Conservation (phyloP, 2,797 vertebrate genomes). For the Smutsia gigantea region DNA sequence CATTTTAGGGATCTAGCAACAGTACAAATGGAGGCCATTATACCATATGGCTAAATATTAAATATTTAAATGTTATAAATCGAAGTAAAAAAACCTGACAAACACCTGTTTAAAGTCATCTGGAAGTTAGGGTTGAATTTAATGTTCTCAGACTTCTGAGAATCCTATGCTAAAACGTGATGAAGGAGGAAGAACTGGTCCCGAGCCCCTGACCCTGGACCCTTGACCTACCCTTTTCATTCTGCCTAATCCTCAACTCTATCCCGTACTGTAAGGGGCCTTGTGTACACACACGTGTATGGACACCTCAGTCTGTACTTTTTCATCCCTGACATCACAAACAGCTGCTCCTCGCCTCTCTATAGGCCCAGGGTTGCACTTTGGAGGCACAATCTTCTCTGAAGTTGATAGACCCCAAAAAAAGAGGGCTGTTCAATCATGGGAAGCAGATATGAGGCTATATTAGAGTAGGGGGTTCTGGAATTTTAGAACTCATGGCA, state of each 20-base stretch:
- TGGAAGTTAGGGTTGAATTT: neutral
- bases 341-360: neutral
- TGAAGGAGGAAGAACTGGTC: neutral
- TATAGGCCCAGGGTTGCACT: neutral
- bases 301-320: neutral
- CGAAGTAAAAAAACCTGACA: neutral
- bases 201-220: neutral
- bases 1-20: neutral
- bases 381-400: neutral
- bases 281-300: rapidly evolving
- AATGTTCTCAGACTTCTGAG: neutral
- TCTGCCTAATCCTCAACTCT: neutral
- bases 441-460: neutral
- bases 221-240: neutral
- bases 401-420: neutral
- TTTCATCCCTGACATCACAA: neutral
- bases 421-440: neutral
- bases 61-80: neutral
- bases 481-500: neutral
- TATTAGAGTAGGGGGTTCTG: neutral
- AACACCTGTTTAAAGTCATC: neutral
- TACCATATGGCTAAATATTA: neutral
- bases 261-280: neutral
- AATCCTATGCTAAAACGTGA: neutral
- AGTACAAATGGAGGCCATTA: neutral